Conservation (phyloP, 2,888 invertebrate genomes). For the Eueremaeus valkanovi region DNA sequence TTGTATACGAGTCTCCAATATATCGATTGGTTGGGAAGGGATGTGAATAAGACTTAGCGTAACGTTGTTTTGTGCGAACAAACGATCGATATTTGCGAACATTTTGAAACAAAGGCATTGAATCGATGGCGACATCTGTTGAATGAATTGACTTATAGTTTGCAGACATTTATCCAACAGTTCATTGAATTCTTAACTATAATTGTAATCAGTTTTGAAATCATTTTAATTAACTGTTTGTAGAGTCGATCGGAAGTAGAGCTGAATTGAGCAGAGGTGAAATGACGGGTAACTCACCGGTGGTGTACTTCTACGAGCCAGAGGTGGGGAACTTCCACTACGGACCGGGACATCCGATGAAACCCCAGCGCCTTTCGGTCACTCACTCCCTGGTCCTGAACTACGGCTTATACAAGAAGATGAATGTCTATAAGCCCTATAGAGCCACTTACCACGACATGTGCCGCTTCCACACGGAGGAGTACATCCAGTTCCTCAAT, state of each 20-base stretch:
- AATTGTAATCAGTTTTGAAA: no score
- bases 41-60: no score
- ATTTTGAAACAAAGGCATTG: no score
- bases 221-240: no score
- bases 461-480: slow-evolving; percentile 99
- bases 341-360: slow-evolving; percentile 99
- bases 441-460: slow-evolving; percentile 99
- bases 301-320: slow-evolving; percentile 94
- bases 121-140: no score
- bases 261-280: background rate
- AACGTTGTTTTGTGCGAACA: no score
- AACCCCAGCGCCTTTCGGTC: slow-evolving; percentile 99
- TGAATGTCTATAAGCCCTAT: slow-evolving; percentile 99
- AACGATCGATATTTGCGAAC: no score
- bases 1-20: no score
- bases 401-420: slow-evolving; percentile 97
- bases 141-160: no score
- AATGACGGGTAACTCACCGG: slow-evolving; percentile 51
- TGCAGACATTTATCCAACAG: no score
- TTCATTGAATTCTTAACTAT: no score
- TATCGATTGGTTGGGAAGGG: no score
- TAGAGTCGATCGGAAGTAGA: background rate
- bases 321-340: slow-evolving; percentile 99
- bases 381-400: slow-evolving; percentile 96
- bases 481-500: slow-evolving; percentile 93